Evolutionary conservation across 2,797 vertebrate species (phyloP), one percentile per base, ranked within the genome.

Genomic region (Phylloscopus collybita): DNA sequence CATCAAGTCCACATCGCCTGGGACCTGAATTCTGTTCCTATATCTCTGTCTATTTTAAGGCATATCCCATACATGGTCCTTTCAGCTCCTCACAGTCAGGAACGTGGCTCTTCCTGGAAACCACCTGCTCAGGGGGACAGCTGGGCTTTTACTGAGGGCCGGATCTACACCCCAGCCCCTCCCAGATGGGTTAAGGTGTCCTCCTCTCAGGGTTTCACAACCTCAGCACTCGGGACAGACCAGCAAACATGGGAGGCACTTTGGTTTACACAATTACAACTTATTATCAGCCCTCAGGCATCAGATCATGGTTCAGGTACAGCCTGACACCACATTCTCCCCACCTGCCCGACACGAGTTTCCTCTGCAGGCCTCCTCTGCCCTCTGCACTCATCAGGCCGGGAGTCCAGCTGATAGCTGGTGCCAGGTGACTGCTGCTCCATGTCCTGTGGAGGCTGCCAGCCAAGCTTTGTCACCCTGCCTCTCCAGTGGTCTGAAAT

Each of bases 31-130:
- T 85, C 64, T 76, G 45, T 61, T 76, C 45, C 74, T 78, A 0
- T 85, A 62, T 69, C 88, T 73, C 88, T 71, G 78, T 57, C 90
- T 95, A 94, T 95, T 95, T 95, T 93, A 93, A 97, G 93, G 64
- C n/a, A 66, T 57, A 42, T 53, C 40, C 62, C 32, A 2, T 73
- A 60, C 4, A 3, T 0, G 2, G 67, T 47, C 49, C 73, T 73
- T 88, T 82, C 66, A 73, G 54, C 45, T 90, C 62, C 71, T 84
- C 66, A 44, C 3, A 29, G 64, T 59, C 60, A 78, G 75, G 79
- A 95, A 89, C 65, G 86, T 34, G 72, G 61, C 65, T 85, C 71
- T 81, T 95, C 56, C 57, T 91, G 88, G 94, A 91, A 95, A 34
- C 74, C 81, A 71, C 80, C 86, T 81, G 67, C 59, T 92, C 30